These are phyloP conservation scores for Selene dorsalis DNA, from an alignment of 2,797 vertebrate genomes.

Conservation along the genomic window DNA sequence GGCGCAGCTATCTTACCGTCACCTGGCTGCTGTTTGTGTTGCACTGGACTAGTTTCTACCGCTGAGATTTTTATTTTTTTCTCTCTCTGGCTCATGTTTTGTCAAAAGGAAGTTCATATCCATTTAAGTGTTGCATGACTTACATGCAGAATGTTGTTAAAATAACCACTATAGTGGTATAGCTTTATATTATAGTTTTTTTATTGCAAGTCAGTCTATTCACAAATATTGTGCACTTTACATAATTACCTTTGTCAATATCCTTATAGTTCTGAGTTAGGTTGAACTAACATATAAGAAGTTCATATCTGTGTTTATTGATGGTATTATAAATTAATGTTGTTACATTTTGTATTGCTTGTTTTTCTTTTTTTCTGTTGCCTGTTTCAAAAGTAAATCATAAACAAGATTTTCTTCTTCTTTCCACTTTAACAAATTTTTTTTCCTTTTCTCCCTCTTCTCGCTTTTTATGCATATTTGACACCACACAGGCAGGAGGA, in stretches of 20 bases:
- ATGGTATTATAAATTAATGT: no score
- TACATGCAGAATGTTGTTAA: background rate
- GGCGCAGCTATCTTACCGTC: slow-evolving; percentile 6
- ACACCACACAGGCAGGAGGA: slow-evolving; percentile 72
- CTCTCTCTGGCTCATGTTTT: background rate
- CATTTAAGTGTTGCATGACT: background rate
- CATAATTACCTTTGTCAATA: background rate
- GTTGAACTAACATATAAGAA: background rate
- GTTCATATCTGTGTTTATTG: background rate
- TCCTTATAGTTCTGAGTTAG: background rate
- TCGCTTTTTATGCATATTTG: slow-evolving; percentile 10
- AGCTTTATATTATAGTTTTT: no score
- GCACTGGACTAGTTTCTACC: background rate
- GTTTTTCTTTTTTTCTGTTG: no score
- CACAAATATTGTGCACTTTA: background rate
- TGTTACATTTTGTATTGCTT: no score
- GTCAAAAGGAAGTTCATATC: background rate
- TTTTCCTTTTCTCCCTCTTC: background rate
- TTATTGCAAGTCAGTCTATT: background rate
- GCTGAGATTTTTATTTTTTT: background rate
- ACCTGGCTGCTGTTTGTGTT: slow-evolving; percentile 8
- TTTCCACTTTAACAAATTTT: background rate
- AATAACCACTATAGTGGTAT: background rate
- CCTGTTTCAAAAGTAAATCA: no score
- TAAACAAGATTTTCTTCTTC: background rate